phyloP scores from a whole-genome alignment of 2,113 vertebrate genomes.

The Microcebus ravelobensis region DNA sequence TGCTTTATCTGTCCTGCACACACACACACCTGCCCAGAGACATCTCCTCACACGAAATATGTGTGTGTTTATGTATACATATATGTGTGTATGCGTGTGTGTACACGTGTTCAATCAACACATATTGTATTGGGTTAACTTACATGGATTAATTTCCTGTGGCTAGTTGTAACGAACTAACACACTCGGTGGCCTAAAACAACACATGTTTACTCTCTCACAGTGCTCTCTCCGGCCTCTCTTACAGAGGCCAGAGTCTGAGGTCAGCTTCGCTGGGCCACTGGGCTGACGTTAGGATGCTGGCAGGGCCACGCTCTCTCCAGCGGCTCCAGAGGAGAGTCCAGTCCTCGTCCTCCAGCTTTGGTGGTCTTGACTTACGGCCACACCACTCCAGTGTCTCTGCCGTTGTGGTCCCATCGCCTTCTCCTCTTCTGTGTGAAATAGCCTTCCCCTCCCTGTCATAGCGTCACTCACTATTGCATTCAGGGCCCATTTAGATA shows the following conservation, averaged over 20 bases:
- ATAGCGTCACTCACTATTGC: not conserved
- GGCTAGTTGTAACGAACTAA: not conserved
- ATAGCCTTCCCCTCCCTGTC: not conserved
- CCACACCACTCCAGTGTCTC: not conserved
- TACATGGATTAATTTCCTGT: not conserved
- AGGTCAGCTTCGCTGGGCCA: not conserved
- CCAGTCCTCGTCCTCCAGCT: not conserved
- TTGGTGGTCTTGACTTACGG: not conserved
- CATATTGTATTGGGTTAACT: not conserved
- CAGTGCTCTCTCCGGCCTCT: not conserved
- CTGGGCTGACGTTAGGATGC: not conserved
- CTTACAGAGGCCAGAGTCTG: not conserved
- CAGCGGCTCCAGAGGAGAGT: not conserved
- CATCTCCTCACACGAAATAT: too few species aligned
- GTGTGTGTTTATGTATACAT: not conserved
- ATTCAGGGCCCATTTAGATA: not conserved
- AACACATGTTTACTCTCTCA: not conserved
- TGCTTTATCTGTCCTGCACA: not conserved
- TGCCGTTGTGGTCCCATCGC: not conserved
- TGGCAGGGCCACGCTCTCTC: rapidly evolving
- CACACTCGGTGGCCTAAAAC: not conserved
- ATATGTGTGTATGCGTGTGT: not conserved
- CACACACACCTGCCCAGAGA: not conserved
- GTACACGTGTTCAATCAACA: not conserved
- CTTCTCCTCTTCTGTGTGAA: not conserved